These are phyloP conservation scores for Pomacea maculata DNA, from an alignment of 1,140 invertebrate genomes.

Conservation along the genomic window DNA sequence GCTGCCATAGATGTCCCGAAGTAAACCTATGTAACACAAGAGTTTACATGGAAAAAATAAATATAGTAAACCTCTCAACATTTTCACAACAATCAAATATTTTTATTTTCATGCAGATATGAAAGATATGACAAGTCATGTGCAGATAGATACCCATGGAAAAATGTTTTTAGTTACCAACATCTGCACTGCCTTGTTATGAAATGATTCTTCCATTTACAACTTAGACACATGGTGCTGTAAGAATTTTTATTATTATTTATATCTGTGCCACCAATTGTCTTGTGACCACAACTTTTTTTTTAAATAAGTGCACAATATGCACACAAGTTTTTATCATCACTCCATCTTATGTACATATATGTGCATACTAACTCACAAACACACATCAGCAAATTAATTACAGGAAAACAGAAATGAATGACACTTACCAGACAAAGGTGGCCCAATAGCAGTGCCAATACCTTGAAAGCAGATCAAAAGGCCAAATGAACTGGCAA, in stretches of 20 bases:
- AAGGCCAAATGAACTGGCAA: constrained; percentile 93
- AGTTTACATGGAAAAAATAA: no score
- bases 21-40: constrained; percentile 23
- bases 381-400: neutral
- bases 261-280: no score
- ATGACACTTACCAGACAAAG: constrained; percentile 77
- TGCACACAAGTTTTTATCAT: neutral
- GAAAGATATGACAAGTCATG: neutral
- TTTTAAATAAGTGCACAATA: neutral
- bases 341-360: neutral
- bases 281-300: neutral
- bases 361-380: neutral
- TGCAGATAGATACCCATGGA: no score
- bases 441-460: constrained; percentile 84
- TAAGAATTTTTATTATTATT: no score
- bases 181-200: no score
- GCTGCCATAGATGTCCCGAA: constrained; percentile 43
- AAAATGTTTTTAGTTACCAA: no score
- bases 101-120: neutral
- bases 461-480: constrained; percentile 92
- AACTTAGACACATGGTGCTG: no score
- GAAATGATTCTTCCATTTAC: no score
- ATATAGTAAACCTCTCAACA: no score
- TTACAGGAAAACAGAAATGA: neutral
- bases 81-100: no score